Base-by-base conservation (phyloP, 2,888 invertebrate species). In the Pyralis farinalis region DNA sequence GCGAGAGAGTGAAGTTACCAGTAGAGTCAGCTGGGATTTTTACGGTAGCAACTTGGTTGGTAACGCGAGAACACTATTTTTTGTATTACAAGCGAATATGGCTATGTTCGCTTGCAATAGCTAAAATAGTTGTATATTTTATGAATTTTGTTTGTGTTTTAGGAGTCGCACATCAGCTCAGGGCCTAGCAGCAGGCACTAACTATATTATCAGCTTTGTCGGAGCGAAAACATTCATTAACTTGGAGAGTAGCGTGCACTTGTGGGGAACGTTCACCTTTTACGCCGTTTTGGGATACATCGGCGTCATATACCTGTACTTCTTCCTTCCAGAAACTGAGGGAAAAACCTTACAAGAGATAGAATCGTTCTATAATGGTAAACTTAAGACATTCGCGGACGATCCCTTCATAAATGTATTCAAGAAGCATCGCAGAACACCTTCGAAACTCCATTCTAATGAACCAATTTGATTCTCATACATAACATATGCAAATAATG, bases 261-360 rank as follows among this genome's bases (percentile, higher is more conserved):
- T 91, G 0, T 83, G 85, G 58, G 91, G 91, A 1, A 68, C 90
- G 0, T 90, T 90, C 48, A 88, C 83, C 4, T 67, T 89, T 0
- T 91, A 90, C 53, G 84, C 90, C 2, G 58, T 51, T 1, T 80
- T 89, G 31, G 82, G 82, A 8, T 75, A 83, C 33, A 34, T 80
- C 0, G 91, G 91, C 20, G 75, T 90, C 1, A 53, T 90, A 6
- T 90, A 84, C 45, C 66, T 91, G 2, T 91, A 90, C 60, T 86
- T 90, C 57, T 81, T 79, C 43, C 58, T 91, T 45, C 90, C 91
- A 22, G 91, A 91, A 63, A 91, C 91, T 0, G 91, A 91, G 73
- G 90, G 90, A 0, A 86, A 80, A 40, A 68, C 79, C 0, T 70
- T 91, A 7, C 81, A 86, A 61, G 88, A 90, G 51, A 90, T 91